A percentile compares a stretch with the other conserved stretches of the same genome.
These are phyloP conservation scores for Canis aureus DNA, from an alignment of 2,113 vertebrate species.

Conservation along the genomic window DNA sequence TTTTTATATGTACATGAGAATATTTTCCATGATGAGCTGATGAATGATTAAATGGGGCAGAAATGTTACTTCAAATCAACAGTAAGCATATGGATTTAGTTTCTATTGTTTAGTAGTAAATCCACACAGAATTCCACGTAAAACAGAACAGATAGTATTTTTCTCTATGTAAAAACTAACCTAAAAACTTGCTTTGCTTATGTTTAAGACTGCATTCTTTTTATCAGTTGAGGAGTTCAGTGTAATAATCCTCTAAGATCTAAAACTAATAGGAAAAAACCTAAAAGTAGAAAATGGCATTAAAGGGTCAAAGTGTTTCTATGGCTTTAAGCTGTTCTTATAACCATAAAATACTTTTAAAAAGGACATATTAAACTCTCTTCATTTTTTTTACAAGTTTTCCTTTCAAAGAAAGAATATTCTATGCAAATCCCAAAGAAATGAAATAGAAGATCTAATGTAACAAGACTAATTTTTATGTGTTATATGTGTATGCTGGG, in stretches of 20 bases:
- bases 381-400: background rate
- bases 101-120: slow-evolving; percentile 39
- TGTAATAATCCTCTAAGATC: slow-evolving; percentile 53
- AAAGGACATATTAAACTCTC: slow-evolving; percentile 33
- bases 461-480: slow-evolving; percentile 13
- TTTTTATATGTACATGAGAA: slow-evolving; percentile 38
- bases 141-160: slow-evolving; percentile 25
- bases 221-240: slow-evolving; percentile 10
- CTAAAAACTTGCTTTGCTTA: slow-evolving; percentile 26
- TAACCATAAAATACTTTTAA: slow-evolving; percentile 44
- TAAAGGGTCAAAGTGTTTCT: slow-evolving; percentile 52
- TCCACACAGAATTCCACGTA: slow-evolving; percentile 49
- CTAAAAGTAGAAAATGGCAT: slow-evolving; percentile 25
- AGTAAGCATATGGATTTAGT: background rate
- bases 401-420: slow-evolving; percentile 60
- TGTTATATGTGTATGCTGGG: background rate
- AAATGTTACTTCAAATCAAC: slow-evolving; percentile 41
- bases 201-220: slow-evolving; percentile 51
- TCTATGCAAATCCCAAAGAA: slow-evolving; percentile 8
- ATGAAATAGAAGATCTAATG: slow-evolving; percentile 36
- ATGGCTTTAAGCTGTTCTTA: slow-evolving; percentile 27
- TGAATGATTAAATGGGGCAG: slow-evolving; percentile 41
- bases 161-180: slow-evolving; percentile 50
- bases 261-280: slow-evolving; percentile 13
- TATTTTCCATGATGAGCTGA: background rate